These are phyloP conservation scores for Drosophila pandora DNA, from an alignment of 1,140 invertebrate genomes.

Conservation along the genomic window DNA sequence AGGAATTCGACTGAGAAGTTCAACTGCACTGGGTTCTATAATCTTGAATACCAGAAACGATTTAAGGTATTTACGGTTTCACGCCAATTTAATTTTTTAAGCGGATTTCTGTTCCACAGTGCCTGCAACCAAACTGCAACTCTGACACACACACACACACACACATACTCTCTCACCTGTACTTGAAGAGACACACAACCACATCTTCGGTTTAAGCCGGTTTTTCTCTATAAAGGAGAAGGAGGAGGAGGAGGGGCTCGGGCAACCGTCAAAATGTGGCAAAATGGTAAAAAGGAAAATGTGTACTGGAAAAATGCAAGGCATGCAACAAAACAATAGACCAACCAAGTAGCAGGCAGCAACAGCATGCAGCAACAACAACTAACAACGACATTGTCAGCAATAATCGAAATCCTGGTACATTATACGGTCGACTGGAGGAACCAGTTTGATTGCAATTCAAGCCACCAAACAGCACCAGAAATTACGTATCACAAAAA, in stretches of 20 bases:
- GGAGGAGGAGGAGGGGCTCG: not conserved
- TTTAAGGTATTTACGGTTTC: slow-evolving; percentile 32
- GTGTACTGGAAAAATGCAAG: slow-evolving; percentile 58
- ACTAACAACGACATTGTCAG: slow-evolving; percentile 27
- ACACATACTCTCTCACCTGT: not conserved
- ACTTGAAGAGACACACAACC: slow-evolving; percentile 2
- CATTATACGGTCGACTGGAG: slow-evolving; percentile 74
- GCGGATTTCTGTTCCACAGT: slow-evolving; percentile 32
- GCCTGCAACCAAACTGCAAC: slow-evolving; percentile 39
- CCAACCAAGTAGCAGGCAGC: not conserved
- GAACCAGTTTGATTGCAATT: slow-evolving; percentile 80
- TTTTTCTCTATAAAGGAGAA: slow-evolving; percentile 30
- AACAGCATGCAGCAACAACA: slow-evolving; percentile 20
- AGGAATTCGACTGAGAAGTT: not conserved
- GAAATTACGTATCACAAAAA: slow-evolving; percentile 81
- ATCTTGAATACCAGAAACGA: slow-evolving; percentile 22
- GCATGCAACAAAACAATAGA: slow-evolving; percentile 59
- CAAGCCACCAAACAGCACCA: slow-evolving; percentile 67
- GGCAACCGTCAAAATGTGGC: slow-evolving; percentile 61
- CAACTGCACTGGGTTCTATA: not conserved
- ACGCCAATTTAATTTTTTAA: slow-evolving; percentile 40
- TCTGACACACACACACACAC: slow-evolving; percentile 31
- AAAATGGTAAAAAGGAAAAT: slow-evolving; percentile 61
- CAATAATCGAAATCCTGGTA: slow-evolving; percentile 67
- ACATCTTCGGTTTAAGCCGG: slow-evolving; percentile 60